Base-by-base conservation (phyloP, 1,140 invertebrate genomes). In the Zaprionus inermis region DNA sequence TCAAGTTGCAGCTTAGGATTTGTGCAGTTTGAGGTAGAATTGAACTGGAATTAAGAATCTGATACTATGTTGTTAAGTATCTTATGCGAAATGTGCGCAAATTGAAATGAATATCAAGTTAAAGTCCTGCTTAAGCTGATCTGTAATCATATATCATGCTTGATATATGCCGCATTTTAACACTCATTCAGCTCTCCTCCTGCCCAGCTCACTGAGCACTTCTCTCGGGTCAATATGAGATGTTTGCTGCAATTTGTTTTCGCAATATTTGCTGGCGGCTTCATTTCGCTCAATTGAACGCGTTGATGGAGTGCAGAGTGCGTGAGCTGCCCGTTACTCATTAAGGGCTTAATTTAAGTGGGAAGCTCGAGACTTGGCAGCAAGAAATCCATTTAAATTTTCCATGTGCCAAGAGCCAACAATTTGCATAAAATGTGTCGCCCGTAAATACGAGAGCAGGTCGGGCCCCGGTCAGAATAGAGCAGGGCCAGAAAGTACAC, bases 371-470 rank as follows among this genome's bases (percentile, higher is more conserved):
- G 44, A 30, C 5, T 24, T 59, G 38, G 44, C 52, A 5, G 16
- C 38, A 44, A 69, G 34, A 24, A 54, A 24, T 34, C 41, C 61
- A 66, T 54, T 67, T 44, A 20, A 46, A 72, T 60, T 66, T 60
- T 60, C 30, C 38, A 24, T 36, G 41, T 49, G 57, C 56, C 38
- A n/a, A n/a, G 28, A 63, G 70, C 46, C 44, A 36, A 28, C 46
- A 30, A 72, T 76, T 76, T 76, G 63, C 70, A 76, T 76, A 76
- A 72, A 76, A 66, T 76, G 51, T 76, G 73, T 61, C 46, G 70
- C 56, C 38, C 30, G 71, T 68, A 68, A 67, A 68, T 59, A 49
- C 44, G 18, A 44, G n/a, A 9, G 44, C 41, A n/a, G n/a, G n/a
- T n/a, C n/a, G n/a, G n/a, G n/a, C n/a, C 44, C 36, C n/a, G 36